phyloP scores from a whole-genome alignment of 2,797 vertebrate genomes.

The Xenentodon cancila region DNA sequence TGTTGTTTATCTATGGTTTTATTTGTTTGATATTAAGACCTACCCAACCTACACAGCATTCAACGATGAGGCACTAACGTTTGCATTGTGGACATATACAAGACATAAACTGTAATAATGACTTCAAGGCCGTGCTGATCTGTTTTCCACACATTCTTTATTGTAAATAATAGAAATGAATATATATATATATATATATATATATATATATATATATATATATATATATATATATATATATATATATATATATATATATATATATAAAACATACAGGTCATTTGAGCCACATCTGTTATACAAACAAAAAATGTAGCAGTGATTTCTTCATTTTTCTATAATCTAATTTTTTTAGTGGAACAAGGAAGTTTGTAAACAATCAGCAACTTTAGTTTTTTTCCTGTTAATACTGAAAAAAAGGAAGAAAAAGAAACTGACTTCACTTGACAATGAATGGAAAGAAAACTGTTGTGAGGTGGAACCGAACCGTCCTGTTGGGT shows the following conservation, averaged over 20 bases:
- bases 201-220: conserved; percentile 79
- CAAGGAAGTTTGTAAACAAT: conserved; percentile 87
- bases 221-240: conserved; percentile 80
- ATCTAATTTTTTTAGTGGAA: conserved; percentile 80
- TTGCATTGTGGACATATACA: no score
- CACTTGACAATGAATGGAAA: conserved; percentile 61
- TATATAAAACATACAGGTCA: conserved; percentile 89
- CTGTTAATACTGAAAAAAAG: conserved; percentile 82
- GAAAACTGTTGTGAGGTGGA: conserved; percentile 71
- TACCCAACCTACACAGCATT: no score
- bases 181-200: conserved; percentile 69
- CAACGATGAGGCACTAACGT: no score
- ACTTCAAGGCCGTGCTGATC: no score
- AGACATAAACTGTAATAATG: no score
- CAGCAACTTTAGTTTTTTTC: conserved; percentile 69
- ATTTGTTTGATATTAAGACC: no score
- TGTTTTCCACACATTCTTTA: conserved; percentile 86
- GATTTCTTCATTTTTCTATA: conserved; percentile 78
- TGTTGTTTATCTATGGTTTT: no score
- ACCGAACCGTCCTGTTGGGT: conserved; percentile 73
- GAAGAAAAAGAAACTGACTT: conserved; percentile 76
- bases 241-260: conserved; percentile 67
- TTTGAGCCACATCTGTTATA: conserved; percentile 88
- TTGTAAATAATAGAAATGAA: conserved; percentile 90
- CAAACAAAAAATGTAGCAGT: conserved; percentile 86